Evolutionary conservation across 2,797 vertebrate genomes (phyloP), one percentile per base, ranked within the genome.

Genomic region (Zalophus californianus): DNA sequence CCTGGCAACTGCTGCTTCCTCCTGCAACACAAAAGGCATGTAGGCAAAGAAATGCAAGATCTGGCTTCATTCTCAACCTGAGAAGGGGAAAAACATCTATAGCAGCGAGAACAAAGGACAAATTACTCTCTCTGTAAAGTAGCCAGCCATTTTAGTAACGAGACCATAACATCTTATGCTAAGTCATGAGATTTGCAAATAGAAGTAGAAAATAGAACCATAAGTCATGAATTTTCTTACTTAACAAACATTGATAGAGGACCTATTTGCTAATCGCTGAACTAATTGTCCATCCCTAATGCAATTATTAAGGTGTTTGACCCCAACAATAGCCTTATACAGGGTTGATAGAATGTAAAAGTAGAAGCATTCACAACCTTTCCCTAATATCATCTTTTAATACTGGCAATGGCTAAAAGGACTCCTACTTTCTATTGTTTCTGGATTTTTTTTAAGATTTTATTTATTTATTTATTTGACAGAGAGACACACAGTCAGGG

Each of bases 1-100:
- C 48, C 38, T 70, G n/a, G 72, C 21, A 73, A 56, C 54, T 75
- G 66, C 50, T 96, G 60, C 79, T 86, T 93, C 78, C 85, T 84
- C 8, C 73, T 66, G 25, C n/a, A 91, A 78, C 3, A 52, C 15
- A 86, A 91, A 90, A 72, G n/a, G 50, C 52, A 48, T 2, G 11
- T 4, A 52, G 54, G 27, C 64, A 79, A 91, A 79, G 29, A 86
- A 86, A 27, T 10, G 21, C 66, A 80, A 86, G 44, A 73, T 62
- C 48, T 54, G 54, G n/a, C 44, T 60, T 54, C 29, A 7, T 54
- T 70, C 35, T 64, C 44, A 54, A 29, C 35, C 25, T 72, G 64
- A 23, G 52, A 70, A 73, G 91, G 48, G 21, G 27, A 3, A 86
- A 62, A 86, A 48, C 6, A 35, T 68, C n/a, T 52, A 23, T 12